Evolutionary conservation across 2,113 vertebrate genomes (phyloP), one percentile per base, ranked within the genome.

Genomic region (Crotalus helleri): DNA sequence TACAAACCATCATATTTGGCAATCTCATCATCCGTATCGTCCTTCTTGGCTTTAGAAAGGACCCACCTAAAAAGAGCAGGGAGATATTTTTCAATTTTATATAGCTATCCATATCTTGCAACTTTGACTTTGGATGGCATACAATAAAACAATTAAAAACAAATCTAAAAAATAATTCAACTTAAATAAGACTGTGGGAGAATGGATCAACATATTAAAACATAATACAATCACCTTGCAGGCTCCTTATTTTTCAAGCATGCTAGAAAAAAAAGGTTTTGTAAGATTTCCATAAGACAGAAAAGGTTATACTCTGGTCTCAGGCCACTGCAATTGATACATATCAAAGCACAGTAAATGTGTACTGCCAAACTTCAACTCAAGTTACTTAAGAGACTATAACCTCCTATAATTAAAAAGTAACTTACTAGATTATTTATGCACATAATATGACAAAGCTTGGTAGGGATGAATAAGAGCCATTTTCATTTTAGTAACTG

Each of bases 1-100:
- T 87, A 96, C 98, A 96, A 94, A 99, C 99, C 99, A 55, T 99
- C 99, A 0, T 99, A 99, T 95, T 99, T 99, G 1, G 99, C 98
- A 90, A 99, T 99, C 11, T 99, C 99, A 94, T 99, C 99, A 95
- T 99, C 99, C 0, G 98, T 97, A 46, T 98, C 98, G 1, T 99
- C 99, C 94, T 99, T 99, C 97, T 99, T 99, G n/a, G 99, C 99
- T 93, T 97, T 98, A 88, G 99, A 99, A 95, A 98, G 90, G 87
- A 99, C 97, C 99, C 99, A 99, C 17, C 99, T 99, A 95, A 57
- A 97, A 97, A 92, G 53, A 94, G 90, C 88, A 49, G 89, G n/a
- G 24, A 0, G 8, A 24, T 4, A 24, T 61, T 61, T 53, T 59
- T 11, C 59, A 81, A 19, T 39, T 39, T 39, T 81, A 81, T 21